phyloP scores from a whole-genome alignment of 2,888 invertebrate genomes.

The Sarcophaga subvicina region DNA sequence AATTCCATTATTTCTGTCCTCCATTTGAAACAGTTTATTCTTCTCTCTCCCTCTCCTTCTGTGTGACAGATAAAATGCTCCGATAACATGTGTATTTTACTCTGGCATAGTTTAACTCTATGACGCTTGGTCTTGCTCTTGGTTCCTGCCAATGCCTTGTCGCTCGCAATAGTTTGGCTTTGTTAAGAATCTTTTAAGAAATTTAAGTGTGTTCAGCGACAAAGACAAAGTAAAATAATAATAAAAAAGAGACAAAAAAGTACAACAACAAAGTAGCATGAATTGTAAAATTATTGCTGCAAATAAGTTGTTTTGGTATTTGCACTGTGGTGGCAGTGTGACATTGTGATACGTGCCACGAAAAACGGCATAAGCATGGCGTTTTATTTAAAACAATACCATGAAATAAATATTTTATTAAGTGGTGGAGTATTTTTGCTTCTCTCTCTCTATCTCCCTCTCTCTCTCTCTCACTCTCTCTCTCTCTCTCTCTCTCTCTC shows the following conservation, averaged over 20 bases:
- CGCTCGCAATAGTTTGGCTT: conserved; percentile 16
- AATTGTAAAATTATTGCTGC: conserved; percentile 21
- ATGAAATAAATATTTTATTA: conserved; percentile 37
- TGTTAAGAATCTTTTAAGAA: background rate
- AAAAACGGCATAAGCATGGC: background rate
- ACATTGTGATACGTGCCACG: conserved; percentile 35
- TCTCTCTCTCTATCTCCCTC: too few species aligned
- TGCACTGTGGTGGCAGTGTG: conserved; percentile 24
- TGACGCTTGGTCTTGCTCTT: background rate
- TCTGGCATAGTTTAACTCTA: background rate
- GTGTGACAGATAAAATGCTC: conserved; percentile 16
- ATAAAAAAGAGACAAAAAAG: background rate
- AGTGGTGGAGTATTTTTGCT: background rate
- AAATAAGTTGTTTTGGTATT: conserved; percentile 50
- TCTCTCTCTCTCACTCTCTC: too few species aligned
- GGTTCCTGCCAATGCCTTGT: background rate
- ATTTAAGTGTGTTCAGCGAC: background rate
- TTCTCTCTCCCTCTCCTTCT: background rate
- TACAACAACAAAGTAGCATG: background rate
- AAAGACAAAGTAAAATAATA: background rate
- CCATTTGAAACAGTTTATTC: too few species aligned
- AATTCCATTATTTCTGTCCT: too few species aligned
- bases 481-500: too few species aligned
- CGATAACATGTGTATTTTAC: conserved; percentile 32
- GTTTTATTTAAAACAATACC: conserved; percentile 1